Percentiles rank a stretch among this genome's conserved stretches.
phyloP scores from a whole-genome alignment of 2,797 vertebrate species.

The Enteromius anoplus region DNA sequence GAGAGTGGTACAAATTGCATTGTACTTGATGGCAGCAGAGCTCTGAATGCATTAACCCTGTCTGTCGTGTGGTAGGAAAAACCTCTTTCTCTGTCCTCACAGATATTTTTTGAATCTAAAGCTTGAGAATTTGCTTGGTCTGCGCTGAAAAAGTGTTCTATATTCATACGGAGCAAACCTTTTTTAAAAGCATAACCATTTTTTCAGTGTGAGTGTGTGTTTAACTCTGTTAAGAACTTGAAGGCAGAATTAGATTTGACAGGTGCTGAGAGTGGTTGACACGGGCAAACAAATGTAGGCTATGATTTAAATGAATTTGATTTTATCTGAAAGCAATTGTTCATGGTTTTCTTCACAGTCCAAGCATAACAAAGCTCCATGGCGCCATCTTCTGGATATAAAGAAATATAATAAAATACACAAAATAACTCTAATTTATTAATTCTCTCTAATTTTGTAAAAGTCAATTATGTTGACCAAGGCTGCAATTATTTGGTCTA shows the following conservation, averaged over 20 bases:
- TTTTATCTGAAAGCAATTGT: background rate
- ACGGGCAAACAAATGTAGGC: background rate
- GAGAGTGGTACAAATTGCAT: background rate
- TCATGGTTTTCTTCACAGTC: background rate
- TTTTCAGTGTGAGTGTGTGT: background rate
- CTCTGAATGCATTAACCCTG: conserved; percentile 25
- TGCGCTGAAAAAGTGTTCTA: background rate
- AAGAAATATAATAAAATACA: background rate
- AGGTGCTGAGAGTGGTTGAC: background rate
- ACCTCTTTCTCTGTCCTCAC: background rate
- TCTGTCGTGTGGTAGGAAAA: background rate
- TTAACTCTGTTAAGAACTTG: background rate
- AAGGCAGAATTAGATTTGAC: background rate
- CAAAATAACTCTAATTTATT: too few species aligned
- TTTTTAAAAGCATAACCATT: background rate
- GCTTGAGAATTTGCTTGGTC: background rate
- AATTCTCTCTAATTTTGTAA: background rate
- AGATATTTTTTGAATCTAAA: background rate
- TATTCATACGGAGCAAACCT: background rate
- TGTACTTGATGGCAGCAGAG: background rate
- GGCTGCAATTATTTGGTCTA: background rate
- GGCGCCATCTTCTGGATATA: conserved; percentile 31
- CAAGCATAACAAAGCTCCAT: background rate
- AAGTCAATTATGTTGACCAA: background rate
- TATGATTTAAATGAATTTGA: background rate